Evolutionary conservation across 2,797 vertebrate genomes (phyloP), one percentile per base, ranked within the genome.

Genomic region (Denticeps clupeoides): DNA sequence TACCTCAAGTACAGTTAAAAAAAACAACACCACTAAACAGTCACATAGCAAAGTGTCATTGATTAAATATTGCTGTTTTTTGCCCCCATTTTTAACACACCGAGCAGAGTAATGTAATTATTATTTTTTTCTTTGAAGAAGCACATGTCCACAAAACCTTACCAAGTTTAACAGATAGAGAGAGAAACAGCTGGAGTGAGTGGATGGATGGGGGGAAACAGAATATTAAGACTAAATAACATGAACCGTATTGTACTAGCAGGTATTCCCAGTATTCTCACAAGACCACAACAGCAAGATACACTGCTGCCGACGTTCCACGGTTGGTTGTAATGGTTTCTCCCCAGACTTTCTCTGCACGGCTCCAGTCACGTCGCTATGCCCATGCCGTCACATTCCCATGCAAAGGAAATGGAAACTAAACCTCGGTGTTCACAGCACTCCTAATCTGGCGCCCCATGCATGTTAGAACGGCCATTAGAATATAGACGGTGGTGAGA

Each of bases 41-140:
- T 67, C 64, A 79, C 62, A 66, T 49, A 70, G 50, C 29, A 44
- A 53, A 57, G 35, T 66, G 45, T 72, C 57, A 58, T 55, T 51
- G 60, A 58, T 67, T 55, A 73, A 62, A 71, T 71, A 74, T 72
- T 68, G 37, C 52, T 49, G 24, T 54, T 64, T 56, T 23, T 55
- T 16, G 51, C 45, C 40, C 16, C 28, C 40, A 18, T 16, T 16
- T 25, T 16, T n/a, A n/a, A n/a, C n/a, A n/a, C n/a, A n/a, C n/a
- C n/a, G n/a, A n/a, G n/a, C n/a, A n/a, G n/a, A n/a, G n/a, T n/a
- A n/a, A n/a, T n/a, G n/a, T n/a, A n/a, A n/a, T 56, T 3, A 4
- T 57, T 7, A 48, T 56, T 35, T 46, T 51, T 42, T 18, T 9
- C 52, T 45, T 27, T 47, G 22, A 54, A 53, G 31, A 51, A 44